Conservation (phyloP, 2,113 vertebrate species). For the Vanacampus margaritifer region DNA sequence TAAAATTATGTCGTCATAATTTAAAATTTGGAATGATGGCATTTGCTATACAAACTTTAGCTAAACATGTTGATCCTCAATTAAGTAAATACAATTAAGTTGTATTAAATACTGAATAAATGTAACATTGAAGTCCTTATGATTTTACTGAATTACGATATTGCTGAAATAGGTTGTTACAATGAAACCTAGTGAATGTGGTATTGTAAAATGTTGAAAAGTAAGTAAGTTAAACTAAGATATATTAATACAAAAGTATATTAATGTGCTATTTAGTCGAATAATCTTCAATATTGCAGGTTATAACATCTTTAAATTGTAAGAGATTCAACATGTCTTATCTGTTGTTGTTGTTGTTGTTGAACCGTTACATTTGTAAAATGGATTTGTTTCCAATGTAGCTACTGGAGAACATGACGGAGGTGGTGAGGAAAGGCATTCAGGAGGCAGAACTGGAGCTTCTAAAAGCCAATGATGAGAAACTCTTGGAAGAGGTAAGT, state of each 20-base stretch:
- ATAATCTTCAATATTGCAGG: background rate
- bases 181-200: no score
- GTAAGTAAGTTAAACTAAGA: no score
- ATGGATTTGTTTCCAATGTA: slow-evolving; percentile 47
- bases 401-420: slow-evolving; percentile 97
- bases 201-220: no score
- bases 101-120: no score
- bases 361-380: background rate
- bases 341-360: background rate
- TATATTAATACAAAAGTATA: background rate
- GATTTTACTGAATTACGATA: no score
- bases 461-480: slow-evolving; percentile 87
- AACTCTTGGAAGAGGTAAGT: slow-evolving; percentile 89
- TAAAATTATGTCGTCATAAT: no score
- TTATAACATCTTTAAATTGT: background rate
- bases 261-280: background rate
- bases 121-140: no score
- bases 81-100: no score
- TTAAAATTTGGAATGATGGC: no score
- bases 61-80: no score
- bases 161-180: no score
- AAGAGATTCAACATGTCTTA: background rate
- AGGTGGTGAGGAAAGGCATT: slow-evolving; percentile 93
- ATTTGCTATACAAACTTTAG: no score
- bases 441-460: slow-evolving; percentile 90